These are phyloP conservation scores for Gnathonemus longibarbis DNA, from an alignment of 2,113 vertebrate genomes.

Conservation along the genomic window DNA sequence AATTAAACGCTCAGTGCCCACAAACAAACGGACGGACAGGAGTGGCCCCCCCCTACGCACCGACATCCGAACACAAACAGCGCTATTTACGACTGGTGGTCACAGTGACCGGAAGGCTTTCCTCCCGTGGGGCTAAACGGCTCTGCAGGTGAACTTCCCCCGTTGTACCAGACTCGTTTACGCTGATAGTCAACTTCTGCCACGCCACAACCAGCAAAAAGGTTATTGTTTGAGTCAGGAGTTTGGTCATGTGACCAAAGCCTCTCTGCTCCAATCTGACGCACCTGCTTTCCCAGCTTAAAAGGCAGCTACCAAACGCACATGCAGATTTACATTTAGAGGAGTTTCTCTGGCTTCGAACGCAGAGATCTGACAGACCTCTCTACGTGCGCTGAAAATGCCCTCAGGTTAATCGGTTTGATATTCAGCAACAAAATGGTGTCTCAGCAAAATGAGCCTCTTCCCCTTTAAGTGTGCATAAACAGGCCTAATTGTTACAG, in stretches of 20 bases:
- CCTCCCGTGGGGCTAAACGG: background rate
- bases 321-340: background rate
- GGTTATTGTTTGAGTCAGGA: background rate
- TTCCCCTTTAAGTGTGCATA: background rate
- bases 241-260: background rate
- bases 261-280: background rate
- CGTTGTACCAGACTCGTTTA: background rate
- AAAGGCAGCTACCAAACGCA: background rate
- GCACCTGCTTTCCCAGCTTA: background rate
- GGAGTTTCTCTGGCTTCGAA: background rate
- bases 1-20: background rate
- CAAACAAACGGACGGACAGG: background rate
- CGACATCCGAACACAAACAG: background rate
- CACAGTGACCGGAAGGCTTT: background rate
- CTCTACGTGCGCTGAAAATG: background rate
- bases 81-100: background rate
- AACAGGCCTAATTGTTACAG: constrained; percentile 14
- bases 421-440: constrained; percentile 11
- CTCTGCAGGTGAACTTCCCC: background rate
- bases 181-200: background rate
- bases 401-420: constrained; percentile 4
- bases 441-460: background rate
- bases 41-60: background rate
- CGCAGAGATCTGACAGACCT: background rate
- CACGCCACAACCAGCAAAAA: background rate